Base-by-base conservation (phyloP, 1,140 invertebrate genomes). In the Drosophila navojoa region DNA sequence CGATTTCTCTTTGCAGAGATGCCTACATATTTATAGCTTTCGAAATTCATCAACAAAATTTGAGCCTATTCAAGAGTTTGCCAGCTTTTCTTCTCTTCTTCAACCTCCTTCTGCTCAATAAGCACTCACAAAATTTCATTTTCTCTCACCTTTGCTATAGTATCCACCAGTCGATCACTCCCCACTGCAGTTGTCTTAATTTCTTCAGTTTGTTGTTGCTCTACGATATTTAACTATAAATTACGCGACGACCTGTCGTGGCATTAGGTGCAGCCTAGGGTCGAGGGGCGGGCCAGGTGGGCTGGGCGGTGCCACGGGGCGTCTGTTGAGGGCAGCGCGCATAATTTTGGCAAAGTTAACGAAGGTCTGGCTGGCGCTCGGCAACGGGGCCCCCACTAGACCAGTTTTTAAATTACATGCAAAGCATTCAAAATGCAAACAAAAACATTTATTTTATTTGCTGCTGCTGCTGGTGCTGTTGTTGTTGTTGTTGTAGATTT, bases 341-440 rank as follows among this genome's bases (percentile, higher is more conserved):
- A 89, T 89, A 89, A 89, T 90, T 89, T 89, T 89, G 85, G 84
- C 84, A 89, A 89, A 84, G 70, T 90, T 90, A 78, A 87, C 84
- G 81, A 85, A 85, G 81, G 79, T 77, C 77, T 71, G 72, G 27
- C 77, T 71, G 72, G 27, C 60, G 69, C 63, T 64, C 35, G 53
- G 47, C 60, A 27, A 47, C 47, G 57, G 49, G 61, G 66, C 53
- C 72, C 74, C 76, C 79, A 78, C 76, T 82, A 89, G 80, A 89
- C 85, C 85, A 89, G 84, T 89, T 89, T 89, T 89, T 84, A 89
- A 89, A 89, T 90, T 89, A 89, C 84, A 89, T 89, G 85, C 84
- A 84, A 89, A 85, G 79, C 85, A 89, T 84, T 90, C 84, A 47
- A 70, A 89, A 90, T 89, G 77, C 79, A 89, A 89, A 89, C 85